phyloP scores from a whole-genome alignment of 2,113 vertebrate genomes.

The Barnardius zonarius region DNA sequence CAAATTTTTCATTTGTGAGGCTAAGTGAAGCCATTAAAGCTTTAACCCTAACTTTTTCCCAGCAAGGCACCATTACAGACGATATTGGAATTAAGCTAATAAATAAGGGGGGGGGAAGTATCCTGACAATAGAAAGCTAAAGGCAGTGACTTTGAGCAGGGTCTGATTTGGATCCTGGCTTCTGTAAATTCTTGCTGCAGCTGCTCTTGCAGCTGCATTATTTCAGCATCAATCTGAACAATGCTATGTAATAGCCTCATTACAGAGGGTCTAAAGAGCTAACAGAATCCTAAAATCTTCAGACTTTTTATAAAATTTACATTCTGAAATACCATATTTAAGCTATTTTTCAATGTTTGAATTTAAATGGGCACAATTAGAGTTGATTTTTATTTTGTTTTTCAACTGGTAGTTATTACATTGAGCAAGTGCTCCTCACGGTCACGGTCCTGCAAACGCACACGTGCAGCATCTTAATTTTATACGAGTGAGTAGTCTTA shows the following conservation, averaged over 20 bases:
- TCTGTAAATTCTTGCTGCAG: slow-evolving; percentile 45
- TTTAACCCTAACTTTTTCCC: slow-evolving; percentile 7
- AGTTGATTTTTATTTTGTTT: slow-evolving; percentile 59
- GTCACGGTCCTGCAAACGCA: slow-evolving; percentile 21
- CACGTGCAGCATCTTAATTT: slow-evolving; percentile 28
- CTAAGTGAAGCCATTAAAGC: not conserved
- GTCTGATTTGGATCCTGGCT: slow-evolving; percentile 10
- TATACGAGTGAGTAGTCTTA: not conserved
- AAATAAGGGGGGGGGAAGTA: not conserved
- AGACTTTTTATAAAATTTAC: slow-evolving; percentile 5
- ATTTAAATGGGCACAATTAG: slow-evolving; percentile 54
- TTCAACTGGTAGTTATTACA: slow-evolving; percentile 49
- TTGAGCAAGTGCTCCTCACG: not conserved
- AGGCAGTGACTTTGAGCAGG: not conserved
- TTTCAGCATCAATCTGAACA: slow-evolving; percentile 21
- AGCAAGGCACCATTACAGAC: not conserved
- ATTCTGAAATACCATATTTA: slow-evolving; percentile 58
- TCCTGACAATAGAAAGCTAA: not conserved
- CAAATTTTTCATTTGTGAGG: not conserved
- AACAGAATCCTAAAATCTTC: slow-evolving; percentile 30
- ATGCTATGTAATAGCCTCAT: slow-evolving; percentile 43
- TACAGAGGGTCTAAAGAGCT: slow-evolving; percentile 42
- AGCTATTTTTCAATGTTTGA: slow-evolving; percentile 46
- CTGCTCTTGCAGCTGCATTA: slow-evolving; percentile 64
- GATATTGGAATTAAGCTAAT: slow-evolving; percentile 39